A percentile compares a stretch with the other conserved stretches of the same genome.
These are phyloP conservation scores for Cremastinae sp. DNA, from an alignment of 2,888 invertebrate species.

Conservation along the genomic window DNA sequence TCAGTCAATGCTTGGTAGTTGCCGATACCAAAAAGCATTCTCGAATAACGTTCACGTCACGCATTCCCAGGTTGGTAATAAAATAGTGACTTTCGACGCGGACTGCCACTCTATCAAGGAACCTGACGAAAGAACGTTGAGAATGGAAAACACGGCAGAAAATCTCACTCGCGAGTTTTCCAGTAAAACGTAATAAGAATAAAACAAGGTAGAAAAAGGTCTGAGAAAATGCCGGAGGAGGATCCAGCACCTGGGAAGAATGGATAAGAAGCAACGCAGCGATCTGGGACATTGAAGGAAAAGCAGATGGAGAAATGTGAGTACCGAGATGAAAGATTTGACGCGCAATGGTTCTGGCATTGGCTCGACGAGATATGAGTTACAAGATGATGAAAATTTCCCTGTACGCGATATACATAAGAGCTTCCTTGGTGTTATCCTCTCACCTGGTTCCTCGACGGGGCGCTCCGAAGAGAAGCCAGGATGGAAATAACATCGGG, in stretches of 20 bases:
- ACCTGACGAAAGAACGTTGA: too few relatives aligned
- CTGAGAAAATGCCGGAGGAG: not conserved
- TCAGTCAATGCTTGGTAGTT: too few relatives aligned
- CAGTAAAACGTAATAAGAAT: not conserved
- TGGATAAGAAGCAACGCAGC: slow-evolving; percentile 15
- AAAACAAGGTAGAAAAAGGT: not conserved
- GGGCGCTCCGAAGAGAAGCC: not conserved
- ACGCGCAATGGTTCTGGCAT: slow-evolving; percentile 18
- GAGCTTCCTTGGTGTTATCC: too few relatives aligned
- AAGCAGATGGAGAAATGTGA: slow-evolving; percentile 20
- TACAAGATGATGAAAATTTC: slow-evolving; percentile 2
- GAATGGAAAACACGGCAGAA: too few relatives aligned
- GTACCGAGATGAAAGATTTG: slow-evolving; percentile 40
- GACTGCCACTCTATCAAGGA: too few relatives aligned
- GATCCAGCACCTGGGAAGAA: slow-evolving; percentile 11
- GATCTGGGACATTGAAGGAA: slow-evolving; percentile 13
- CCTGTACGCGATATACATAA: not conserved
- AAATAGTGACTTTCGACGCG: too few relatives aligned
- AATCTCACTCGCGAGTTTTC: too few relatives aligned
- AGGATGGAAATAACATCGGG: slow-evolving; percentile 25
- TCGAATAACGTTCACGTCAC: too few relatives aligned
- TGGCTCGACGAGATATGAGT: slow-evolving; percentile 7
- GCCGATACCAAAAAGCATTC: too few relatives aligned
- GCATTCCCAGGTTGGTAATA: too few relatives aligned
- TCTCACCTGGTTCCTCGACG: not conserved